These are phyloP conservation scores for Oscheius sp. DNA, from an alignment of 2,888 invertebrate genomes.

Conservation along the genomic window DNA sequence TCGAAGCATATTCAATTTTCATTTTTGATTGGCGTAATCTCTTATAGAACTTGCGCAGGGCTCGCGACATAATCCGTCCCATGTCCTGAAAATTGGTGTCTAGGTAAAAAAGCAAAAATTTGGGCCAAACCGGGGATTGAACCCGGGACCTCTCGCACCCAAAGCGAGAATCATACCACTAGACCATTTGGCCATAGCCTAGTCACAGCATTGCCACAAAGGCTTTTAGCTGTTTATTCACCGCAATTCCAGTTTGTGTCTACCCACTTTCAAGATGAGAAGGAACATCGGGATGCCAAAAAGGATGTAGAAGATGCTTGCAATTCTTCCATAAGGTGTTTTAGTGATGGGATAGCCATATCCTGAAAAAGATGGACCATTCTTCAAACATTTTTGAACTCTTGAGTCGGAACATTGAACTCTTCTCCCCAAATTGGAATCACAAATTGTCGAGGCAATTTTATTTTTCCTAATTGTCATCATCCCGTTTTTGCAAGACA, in stretches of 20 bases:
- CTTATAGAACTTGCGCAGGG: slow-evolving; percentile 61
- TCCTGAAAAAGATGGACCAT: slow-evolving; percentile 47
- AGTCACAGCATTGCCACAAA: neutral
- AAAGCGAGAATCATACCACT: slow-evolving; percentile 47
- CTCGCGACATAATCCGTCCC: slow-evolving; percentile 60
- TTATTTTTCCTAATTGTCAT: slow-evolving; percentile 8
- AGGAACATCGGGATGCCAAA: slow-evolving; percentile 68
- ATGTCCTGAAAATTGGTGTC: slow-evolving; percentile 55
- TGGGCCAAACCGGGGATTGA: slow-evolving; percentile 62
- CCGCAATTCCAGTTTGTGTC: neutral
- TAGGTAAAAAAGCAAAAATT: slow-evolving; percentile 6
- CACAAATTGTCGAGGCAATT: neutral
- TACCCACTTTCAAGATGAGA: slow-evolving; percentile 56
- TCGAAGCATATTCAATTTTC: slow-evolving; percentile 35
- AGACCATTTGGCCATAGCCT: slow-evolving; percentile 38
- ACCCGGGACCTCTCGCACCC: slow-evolving; percentile 69
- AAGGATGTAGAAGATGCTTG: slow-evolving; percentile 64
- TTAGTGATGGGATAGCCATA: slow-evolving; percentile 65
- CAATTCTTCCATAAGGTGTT: slow-evolving; percentile 59
- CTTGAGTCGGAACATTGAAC: too few species aligned
- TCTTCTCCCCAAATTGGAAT: neutral
- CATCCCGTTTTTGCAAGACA: slow-evolving; percentile 12
- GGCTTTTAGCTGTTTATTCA: too few species aligned
- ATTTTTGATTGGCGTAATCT: slow-evolving; percentile 49
- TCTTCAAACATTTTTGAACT: too few species aligned